Evolutionary conservation across 1,140 invertebrate genomes (phyloP), one percentile per base, ranked within the genome.

Genomic region (Neomicropteryx cornuta): DNA sequence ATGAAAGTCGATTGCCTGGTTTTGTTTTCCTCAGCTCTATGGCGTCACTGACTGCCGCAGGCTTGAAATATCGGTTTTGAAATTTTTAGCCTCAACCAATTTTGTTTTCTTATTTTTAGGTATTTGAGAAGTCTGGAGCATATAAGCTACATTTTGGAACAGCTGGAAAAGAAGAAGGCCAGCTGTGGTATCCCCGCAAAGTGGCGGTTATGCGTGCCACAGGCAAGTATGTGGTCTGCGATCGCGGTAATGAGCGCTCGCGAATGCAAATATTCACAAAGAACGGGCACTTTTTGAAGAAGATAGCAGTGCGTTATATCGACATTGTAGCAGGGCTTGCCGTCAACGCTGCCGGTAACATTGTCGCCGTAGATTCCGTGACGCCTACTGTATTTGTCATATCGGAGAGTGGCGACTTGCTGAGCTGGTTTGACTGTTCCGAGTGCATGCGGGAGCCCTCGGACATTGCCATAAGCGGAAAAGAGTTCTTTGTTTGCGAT

Each of bases 301-400:
- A 94, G 59, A 95, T 96, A 51, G 87, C 88, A 29, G 63, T 68
- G n/a, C 59, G 89, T 41, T 95, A 94, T 60, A 95, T 97, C 53
- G 93, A 97, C 56, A 97, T 97, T 48, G 91, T 97, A n/a, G 93
- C 92, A 47, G 91, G 92, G 24, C 66, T 97, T 48, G 90, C 91
- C 13, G 88, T 96, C 8, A 93, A 87, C 19, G 72, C 77, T 35
- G 77, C 88, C 58, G 88, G 89, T 11, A 79, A 95, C 43, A 95
- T 97, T 52, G 89, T 97, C 24, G 90, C 90, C 31, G 93, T 97
- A n/a, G 92, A 97, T 55, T 93, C 88, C 56, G 92, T 96, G 11
- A 92, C 90, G 30, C 92, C 93, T 2, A 95, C 92, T 22, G 87
- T 97, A n/a, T 96, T 94, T 66, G 81, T 90, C 32, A 87, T 97